Base-by-base conservation (phyloP, 2,888 invertebrate species). In the Euzophera pinguis region DNA sequence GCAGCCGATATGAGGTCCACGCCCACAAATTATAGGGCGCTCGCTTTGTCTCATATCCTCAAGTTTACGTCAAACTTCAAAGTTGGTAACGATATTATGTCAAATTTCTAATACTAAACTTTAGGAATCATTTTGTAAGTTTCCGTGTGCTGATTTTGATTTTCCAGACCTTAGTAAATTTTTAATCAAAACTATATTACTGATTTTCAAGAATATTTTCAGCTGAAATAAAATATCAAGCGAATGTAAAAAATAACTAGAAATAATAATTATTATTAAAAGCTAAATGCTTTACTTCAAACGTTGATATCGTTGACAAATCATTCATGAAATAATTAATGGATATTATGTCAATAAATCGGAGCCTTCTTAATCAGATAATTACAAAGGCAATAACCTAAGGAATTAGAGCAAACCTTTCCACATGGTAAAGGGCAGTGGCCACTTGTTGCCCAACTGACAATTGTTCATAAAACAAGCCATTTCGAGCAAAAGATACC, bases 1-100 rank as follows among this genome's bases (percentile, higher is more conserved):
- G 77, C 81, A 72, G 72, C 73, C 79, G 73, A 83, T 79, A 79
- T 81, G 78, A 78, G 78, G 73, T 73, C 77, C 80, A 84, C 86
- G 85, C 88, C 88, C 81, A 80, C 78, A 76, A 84, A 85, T 84
- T 83, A 82, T 67, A 59, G 67, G 58, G 71, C 68, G 65, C 68
- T 71, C 65, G 75, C 81, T 81, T 84, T 84, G 84, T 84, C 75
- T 77, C 69, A 63, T 63, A 66, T 73, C 71, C 71, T 73, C 78
- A 66, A 61, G 64, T 65, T 69, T 68, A 66, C 67, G 61, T 58
- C 62, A 62, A 55, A 59, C n/a, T 35, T 66, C 61, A 57, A 59
- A 60, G 60, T 57, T 9, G 10, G 32, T 7, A 22, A 22, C 22
- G 5, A 22, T 22, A n/a, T n/a, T n/a, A n/a, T n/a, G n/a, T n/a